Evolutionary conservation across 2,113 vertebrate genomes (phyloP).

Genomic region (Thunnus maccoyii): DNA sequence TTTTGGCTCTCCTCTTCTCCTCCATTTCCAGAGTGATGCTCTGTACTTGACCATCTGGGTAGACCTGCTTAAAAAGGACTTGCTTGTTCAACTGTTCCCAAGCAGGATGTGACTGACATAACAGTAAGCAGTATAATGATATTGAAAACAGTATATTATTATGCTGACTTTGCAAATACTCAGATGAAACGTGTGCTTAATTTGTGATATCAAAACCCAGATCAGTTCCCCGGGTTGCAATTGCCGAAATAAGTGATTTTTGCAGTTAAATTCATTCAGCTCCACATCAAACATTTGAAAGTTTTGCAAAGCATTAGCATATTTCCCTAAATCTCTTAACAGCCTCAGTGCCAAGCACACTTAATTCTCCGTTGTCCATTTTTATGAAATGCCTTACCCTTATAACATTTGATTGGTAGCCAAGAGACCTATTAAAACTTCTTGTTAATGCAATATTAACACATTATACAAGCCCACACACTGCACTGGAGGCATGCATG

Average conservation of each 20-base stretch:
- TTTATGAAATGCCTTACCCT: slow-evolving; percentile 31
- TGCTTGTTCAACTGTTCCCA: neutral
- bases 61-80: neutral
- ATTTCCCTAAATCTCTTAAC: slow-evolving; percentile 12
- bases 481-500: slow-evolving; percentile 26
- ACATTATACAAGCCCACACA: slow-evolving; percentile 37
- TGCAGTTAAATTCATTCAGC: neutral
- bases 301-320: slow-evolving; percentile 26
- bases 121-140: neutral
- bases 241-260: slow-evolving; percentile 25
- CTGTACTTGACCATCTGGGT: slow-evolving; percentile 73
- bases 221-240: slow-evolving; percentile 3
- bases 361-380: slow-evolving; percentile 39
- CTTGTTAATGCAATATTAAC: slow-evolving; percentile 42
- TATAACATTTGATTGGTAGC: slow-evolving; percentile 38
- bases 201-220: slow-evolving; percentile 37
- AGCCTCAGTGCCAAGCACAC: slow-evolving; percentile 7
- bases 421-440: slow-evolving; percentile 39
- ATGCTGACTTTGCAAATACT: slow-evolving; percentile 2
- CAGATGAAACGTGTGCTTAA: neutral
- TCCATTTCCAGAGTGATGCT: neutral
- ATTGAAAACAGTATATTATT: neutral
- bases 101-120: no score
- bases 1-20: neutral
- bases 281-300: slow-evolving; percentile 20